A percentile compares a stretch with the other conserved stretches of the same genome.
phyloP scores from a whole-genome alignment of 2,888 invertebrate species.

The Nycteola revayana region DNA sequence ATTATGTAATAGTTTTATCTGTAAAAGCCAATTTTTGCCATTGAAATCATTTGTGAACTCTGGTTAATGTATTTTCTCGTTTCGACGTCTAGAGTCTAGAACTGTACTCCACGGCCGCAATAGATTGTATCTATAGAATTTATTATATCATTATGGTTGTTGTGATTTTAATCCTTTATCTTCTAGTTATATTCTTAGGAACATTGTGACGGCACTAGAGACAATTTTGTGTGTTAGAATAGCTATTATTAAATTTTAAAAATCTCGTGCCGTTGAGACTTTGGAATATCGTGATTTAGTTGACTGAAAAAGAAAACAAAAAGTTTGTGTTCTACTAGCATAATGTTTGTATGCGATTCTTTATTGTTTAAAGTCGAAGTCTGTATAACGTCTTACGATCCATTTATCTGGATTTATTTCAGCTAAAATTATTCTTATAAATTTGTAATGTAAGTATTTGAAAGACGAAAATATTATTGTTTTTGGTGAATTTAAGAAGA shows the following conservation, averaged over 20 bases:
- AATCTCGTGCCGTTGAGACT: conserved; percentile 30
- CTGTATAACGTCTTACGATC: conserved; percentile 20
- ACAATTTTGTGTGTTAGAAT: conserved; percentile 31
- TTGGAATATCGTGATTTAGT: conserved; percentile 27
- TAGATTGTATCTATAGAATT: conserved; percentile 26
- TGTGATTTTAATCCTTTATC: conserved; percentile 26
- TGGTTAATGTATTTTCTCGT: conserved; percentile 4
- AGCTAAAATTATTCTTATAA: conserved; percentile 24
- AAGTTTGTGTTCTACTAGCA: conserved; percentile 27
- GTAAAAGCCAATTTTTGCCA: too few relatives aligned
- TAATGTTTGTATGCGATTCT: conserved; percentile 27
- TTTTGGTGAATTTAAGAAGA: conserved; percentile 47
- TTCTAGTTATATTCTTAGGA: conserved; percentile 27
- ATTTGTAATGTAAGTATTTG: conserved; percentile 41
- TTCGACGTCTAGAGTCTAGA: conserved; percentile 16
- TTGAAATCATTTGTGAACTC: too few relatives aligned
- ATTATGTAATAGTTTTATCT: too few relatives aligned
- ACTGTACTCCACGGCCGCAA: conserved; percentile 17
- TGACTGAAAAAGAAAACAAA: conserved; percentile 35
- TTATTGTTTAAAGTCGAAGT: conserved; percentile 26
- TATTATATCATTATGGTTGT: conserved; percentile 23
- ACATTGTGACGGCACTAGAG: conserved; percentile 41
- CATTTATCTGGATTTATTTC: conserved; percentile 29
- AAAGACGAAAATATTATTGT: conserved; percentile 38
- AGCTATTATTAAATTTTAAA: conserved; percentile 31